phyloP scores from a whole-genome alignment of 2,888 invertebrate genomes.

The Pseudanteris insignis region DNA sequence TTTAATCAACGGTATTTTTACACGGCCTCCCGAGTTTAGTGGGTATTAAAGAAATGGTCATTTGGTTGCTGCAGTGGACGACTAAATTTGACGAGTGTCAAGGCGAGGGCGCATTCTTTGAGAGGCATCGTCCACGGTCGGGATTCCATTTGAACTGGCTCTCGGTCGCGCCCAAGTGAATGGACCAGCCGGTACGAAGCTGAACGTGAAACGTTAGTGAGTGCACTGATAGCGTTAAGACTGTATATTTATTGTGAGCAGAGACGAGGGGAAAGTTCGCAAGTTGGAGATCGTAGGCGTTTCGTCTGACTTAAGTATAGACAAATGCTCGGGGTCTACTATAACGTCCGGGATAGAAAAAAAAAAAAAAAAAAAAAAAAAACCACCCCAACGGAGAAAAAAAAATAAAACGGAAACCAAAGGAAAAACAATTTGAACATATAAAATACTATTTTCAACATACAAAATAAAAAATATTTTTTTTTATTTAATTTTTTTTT shows the following conservation, averaged over 20 bases:
- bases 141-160: slow-evolving; percentile 37
- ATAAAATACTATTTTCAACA: too few species aligned
- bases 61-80: too few species aligned
- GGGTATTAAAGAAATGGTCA: too few species aligned
- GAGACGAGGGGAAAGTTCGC: slow-evolving; percentile 34
- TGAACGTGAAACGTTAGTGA: slow-evolving; percentile 23
- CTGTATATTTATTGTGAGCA: slow-evolving; percentile 44
- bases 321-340: slow-evolving; percentile 29
- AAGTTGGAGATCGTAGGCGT: slow-evolving; percentile 38
- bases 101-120: slow-evolving; percentile 9
- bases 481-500: too few species aligned
- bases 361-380: too few species aligned
- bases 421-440: too few species aligned
- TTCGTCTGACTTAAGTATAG: slow-evolving; percentile 40
- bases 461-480: too few species aligned
- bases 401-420: too few species aligned
- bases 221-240: slow-evolving; percentile 28
- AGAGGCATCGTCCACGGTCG: slow-evolving; percentile 19
- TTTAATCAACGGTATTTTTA: too few species aligned
- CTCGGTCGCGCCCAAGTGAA: slow-evolving; percentile 31
- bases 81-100: slow-evolving; percentile 25
- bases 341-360: too few species aligned
- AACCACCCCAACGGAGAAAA: too few species aligned
- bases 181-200: slow-evolving; percentile 20
- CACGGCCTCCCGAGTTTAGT: too few species aligned